phyloP scores from a whole-genome alignment of 2,888 invertebrate species.

The Diarsia dahlii region DNA sequence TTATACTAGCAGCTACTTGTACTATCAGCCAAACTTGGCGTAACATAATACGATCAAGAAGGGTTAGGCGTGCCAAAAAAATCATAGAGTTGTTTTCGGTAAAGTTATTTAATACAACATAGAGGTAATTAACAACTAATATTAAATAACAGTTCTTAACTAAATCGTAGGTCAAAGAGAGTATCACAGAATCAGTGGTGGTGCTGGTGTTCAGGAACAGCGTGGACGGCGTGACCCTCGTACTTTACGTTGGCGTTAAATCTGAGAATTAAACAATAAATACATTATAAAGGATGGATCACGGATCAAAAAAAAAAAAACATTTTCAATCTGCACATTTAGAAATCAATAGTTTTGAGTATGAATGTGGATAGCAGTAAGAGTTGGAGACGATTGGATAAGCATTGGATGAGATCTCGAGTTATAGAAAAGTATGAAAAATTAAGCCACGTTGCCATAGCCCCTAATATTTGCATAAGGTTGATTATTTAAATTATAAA shows the following conservation, averaged over 20 bases:
- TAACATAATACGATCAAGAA: neutral
- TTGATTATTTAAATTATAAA: neutral
- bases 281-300: neutral
- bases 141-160: constrained; percentile 29
- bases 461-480: neutral
- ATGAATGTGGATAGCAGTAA: neutral
- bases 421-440: neutral
- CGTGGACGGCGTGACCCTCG: constrained; percentile 67
- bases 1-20: no score
- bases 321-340: neutral
- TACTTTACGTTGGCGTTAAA: constrained; percentile 73
- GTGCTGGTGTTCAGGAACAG: constrained; percentile 60
- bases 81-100: neutral
- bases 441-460: neutral
- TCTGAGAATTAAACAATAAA: constrained; percentile 48
- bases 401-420: neutral
- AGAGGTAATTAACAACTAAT: neutral
- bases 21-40: neutral
- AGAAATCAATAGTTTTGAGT: neutral
- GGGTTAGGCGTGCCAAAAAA: no score
- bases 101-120: constrained; percentile 8
- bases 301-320: neutral
- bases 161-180: constrained; percentile 4
- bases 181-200: constrained; percentile 46
- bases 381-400: neutral